These are phyloP conservation scores for Psilopsiagon aurifrons DNA, from an alignment of 2,113 vertebrate species.

Conservation along the genomic window DNA sequence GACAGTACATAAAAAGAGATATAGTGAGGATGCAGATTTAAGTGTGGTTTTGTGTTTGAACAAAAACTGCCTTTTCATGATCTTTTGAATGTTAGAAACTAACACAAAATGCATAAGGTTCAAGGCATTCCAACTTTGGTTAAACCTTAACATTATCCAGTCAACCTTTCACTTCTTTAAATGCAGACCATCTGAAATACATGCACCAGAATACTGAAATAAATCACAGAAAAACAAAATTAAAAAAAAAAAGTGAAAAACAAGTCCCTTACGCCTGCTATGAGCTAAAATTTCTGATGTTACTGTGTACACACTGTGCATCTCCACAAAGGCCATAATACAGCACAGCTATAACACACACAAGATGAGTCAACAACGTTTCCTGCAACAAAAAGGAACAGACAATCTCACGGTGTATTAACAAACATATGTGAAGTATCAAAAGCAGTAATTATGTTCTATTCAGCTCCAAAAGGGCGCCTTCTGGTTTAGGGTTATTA, in stretches of 20 bases:
- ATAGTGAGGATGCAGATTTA: background rate
- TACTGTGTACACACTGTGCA: background rate
- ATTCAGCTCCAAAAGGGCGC: background rate
- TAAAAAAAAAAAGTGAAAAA: background rate
- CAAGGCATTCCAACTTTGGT: background rate
- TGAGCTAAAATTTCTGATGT: background rate
- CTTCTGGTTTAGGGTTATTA: background rate
- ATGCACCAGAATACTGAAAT: background rate
- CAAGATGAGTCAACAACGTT: background rate
- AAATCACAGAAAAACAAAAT: background rate
- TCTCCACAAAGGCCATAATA: background rate
- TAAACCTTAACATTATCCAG: background rate
- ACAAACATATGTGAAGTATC: background rate
- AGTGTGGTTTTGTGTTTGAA: background rate
- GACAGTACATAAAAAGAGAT: background rate
- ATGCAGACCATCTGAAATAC: background rate
- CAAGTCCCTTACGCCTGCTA: background rate
- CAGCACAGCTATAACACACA: background rate
- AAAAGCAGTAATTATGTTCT: background rate
- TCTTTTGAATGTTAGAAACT: background rate
- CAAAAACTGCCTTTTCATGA: background rate
- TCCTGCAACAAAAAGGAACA: background rate
- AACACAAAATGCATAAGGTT: background rate
- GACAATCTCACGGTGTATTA: background rate
- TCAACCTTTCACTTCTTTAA: background rate